Conservation (phyloP, 1,140 invertebrate genomes). For the Solen grandis region DNA sequence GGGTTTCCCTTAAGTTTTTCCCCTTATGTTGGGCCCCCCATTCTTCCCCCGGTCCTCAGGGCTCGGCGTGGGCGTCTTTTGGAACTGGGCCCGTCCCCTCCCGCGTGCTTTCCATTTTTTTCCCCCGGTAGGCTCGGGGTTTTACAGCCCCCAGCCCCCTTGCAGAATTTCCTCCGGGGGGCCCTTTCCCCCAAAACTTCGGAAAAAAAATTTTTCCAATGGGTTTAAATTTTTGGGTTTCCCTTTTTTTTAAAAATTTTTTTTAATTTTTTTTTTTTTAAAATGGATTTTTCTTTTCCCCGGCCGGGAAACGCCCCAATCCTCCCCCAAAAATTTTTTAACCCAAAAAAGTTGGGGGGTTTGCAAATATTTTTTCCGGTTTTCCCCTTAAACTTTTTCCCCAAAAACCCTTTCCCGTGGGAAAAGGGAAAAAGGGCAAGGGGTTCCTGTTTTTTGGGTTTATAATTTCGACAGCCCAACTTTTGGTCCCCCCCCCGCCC, state of each 20-base stretch:
- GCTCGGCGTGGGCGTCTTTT: conserved; percentile 99
- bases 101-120: conserved; percentile 96
- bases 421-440: conserved; percentile 98
- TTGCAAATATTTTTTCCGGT: conserved; percentile 98
- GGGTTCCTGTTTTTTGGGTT: conserved; percentile 99
- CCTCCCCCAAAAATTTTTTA: conserved; percentile 96
- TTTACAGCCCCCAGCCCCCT: conserved; percentile 99
- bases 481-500: conserved; percentile 98
- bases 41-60: conserved; percentile 89
- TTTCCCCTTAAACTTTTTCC: conserved; percentile 98
- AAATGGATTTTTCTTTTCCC: conserved; percentile 98
- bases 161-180: conserved; percentile 98
- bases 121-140: conserved; percentile 97
- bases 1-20: conserved; percentile 98
- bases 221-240: conserved; percentile 91
- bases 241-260: too few relatives aligned
- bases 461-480: conserved; percentile 96
- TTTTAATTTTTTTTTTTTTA: too few relatives aligned
- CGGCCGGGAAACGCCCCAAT: conserved; percentile 93
- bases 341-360: conserved; percentile 98
- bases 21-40: conserved; percentile 96
- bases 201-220: conserved; percentile 84
- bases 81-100: conserved; percentile 99
- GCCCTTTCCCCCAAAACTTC: conserved; percentile 92
- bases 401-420: conserved; percentile 97